These are phyloP conservation scores for Sipha maydis DNA, from an alignment of 2,888 invertebrate genomes.

Conservation along the genomic window DNA sequence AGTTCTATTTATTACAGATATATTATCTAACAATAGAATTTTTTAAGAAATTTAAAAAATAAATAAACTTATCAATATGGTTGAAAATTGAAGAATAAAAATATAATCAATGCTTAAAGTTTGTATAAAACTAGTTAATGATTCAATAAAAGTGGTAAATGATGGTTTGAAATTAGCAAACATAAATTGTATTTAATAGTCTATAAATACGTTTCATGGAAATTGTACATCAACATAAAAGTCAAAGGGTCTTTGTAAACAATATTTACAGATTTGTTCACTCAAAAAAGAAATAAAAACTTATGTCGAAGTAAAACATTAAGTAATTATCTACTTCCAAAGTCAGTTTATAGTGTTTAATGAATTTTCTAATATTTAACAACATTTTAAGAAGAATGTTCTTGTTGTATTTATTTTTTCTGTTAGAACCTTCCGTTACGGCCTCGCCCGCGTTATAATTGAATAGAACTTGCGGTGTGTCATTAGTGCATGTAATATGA, in stretches of 20 bases:
- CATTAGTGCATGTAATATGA: too few species aligned
- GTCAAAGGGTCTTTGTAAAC: not conserved
- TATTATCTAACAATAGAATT: constrained; percentile 13
- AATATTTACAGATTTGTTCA: not conserved
- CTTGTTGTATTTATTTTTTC: not conserved
- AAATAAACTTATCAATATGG: not conserved
- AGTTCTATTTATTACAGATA: not conserved
- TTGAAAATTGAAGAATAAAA: not conserved
- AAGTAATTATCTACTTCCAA: not conserved
- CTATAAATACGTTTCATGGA: not conserved
- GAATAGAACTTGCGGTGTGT: too few species aligned
- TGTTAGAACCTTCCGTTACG: not conserved
- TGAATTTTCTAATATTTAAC: not conserved
- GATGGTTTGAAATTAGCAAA: not conserved
- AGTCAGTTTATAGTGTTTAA: not conserved
- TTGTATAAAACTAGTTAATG: constrained; percentile 21
- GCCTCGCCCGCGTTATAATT: too few species aligned
- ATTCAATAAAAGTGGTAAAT: not conserved
- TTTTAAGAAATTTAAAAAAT: constrained; percentile 31
- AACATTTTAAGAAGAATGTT: not conserved
- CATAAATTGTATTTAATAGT: not conserved
- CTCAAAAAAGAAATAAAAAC: not conserved
- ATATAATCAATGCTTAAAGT: constrained; percentile 3
- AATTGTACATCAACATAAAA: not conserved
- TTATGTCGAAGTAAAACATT: not conserved